phyloP scores from a whole-genome alignment of 2,888 invertebrate genomes.

The Caenorhabditis afra region DNA sequence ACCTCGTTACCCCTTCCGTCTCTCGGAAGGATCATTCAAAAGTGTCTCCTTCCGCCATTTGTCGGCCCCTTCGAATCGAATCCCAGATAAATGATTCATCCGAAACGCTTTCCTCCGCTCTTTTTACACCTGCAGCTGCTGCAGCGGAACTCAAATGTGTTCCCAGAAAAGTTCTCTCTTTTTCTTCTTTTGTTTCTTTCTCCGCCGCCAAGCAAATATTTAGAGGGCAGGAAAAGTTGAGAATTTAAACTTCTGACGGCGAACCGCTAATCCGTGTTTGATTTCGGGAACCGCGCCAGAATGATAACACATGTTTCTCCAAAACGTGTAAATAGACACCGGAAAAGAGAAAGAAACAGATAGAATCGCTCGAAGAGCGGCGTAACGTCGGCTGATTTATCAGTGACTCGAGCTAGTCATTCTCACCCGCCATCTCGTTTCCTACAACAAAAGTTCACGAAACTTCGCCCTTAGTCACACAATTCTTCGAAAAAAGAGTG shows the following conservation, averaged over 20 bases:
- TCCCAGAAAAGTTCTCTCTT: conserved; percentile 7
- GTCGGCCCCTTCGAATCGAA: conserved; percentile 14
- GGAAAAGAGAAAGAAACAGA: conserved; percentile 6
- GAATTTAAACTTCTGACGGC: conserved; percentile 37
- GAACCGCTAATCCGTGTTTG: conserved; percentile 25
- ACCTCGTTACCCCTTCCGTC: conserved; percentile 31
- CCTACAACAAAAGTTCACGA: too few species aligned
- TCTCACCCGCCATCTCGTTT: background rate
- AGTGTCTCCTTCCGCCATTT: conserved; percentile 40
- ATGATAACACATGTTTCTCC: conserved; percentile 47
- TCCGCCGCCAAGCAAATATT: background rate
- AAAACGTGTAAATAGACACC: conserved; percentile 25
- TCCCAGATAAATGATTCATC: conserved; percentile 40
- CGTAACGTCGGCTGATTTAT: conserved; percentile 36
- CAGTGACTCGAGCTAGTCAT: conserved; percentile 5
- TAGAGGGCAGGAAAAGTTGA: too few species aligned
- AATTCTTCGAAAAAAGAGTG: too few species aligned
- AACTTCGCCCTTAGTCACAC: too few species aligned
- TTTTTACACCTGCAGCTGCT: conserved; percentile 22
- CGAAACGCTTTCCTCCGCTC: background rate
- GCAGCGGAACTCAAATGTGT: conserved; percentile 4
- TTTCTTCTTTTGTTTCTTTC: background rate
- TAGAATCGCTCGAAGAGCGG: background rate
- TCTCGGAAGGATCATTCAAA: conserved; percentile 41
- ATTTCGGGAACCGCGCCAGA: conserved; percentile 13